A percentile compares a stretch with the other conserved stretches of the same genome.
phyloP scores from a whole-genome alignment of 2,113 vertebrate species.

The Crotalus viridis region DNA sequence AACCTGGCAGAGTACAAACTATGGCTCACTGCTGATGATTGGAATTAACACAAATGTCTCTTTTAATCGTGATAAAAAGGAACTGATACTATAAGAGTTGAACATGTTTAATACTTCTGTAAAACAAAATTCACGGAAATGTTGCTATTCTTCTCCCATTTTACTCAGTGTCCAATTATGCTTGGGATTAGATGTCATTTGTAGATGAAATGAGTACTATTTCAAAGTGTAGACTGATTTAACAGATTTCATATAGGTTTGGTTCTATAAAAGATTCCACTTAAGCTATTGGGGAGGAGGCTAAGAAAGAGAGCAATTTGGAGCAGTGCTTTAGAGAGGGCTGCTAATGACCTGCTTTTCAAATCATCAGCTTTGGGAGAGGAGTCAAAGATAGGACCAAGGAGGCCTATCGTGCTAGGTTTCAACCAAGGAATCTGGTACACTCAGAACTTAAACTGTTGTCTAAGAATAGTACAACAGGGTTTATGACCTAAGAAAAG shows the following conservation, averaged over 20 bases:
- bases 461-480: no score
- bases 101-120: not conserved
- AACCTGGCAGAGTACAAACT: constrained; percentile 50
- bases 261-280: not conserved
- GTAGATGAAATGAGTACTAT: accelerated
- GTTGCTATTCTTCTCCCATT: not conserved
- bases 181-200: not conserved
- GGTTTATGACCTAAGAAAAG: not conserved
- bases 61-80: constrained; percentile 1
- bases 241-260: not conserved
- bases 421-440: not conserved
- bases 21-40: constrained; percentile 46
- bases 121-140: not conserved
- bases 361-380: not conserved
- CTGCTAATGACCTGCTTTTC: not conserved
- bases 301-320: not conserved
- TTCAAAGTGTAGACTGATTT: not conserved
- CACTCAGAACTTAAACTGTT: not conserved
- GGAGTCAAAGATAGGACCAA: not conserved
- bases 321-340: not conserved
- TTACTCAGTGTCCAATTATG: not conserved
- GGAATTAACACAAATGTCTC: constrained; percentile 48
- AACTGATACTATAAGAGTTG: not conserved
- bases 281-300: not conserved
- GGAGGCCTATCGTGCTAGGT: not conserved